Evolutionary conservation across 2,113 vertebrate species (phyloP).

Genomic region (Edolisoma coerulescens): DNA sequence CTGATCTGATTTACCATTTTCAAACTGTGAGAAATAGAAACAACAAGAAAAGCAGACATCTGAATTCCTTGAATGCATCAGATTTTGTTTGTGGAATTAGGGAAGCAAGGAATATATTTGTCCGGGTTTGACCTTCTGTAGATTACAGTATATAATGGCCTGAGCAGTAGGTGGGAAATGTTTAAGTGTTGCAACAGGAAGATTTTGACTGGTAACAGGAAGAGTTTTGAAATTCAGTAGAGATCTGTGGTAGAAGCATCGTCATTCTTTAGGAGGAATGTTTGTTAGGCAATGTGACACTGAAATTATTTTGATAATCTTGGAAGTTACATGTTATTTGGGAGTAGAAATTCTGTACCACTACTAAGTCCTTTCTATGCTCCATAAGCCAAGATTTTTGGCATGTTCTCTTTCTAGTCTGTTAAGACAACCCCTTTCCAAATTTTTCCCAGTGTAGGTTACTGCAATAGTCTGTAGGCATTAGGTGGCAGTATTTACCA

Average conservation of each 20-base stretch:
- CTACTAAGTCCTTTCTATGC: not conserved
- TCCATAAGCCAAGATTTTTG: not conserved
- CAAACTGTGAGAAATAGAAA: not conserved
- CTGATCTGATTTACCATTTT: not conserved
- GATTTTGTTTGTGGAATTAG: not conserved
- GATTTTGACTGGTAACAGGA: not conserved
- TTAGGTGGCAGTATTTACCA: constrained; percentile 7
- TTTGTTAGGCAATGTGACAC: not conserved
- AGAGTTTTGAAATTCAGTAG: not conserved
- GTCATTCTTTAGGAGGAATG: not conserved
- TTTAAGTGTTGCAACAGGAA: not conserved
- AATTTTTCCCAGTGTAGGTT: not conserved
- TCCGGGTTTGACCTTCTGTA: not conserved
- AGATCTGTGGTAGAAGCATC: not conserved
- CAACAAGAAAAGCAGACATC: not conserved
- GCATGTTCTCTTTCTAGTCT: not conserved
- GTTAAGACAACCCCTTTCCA: not conserved
- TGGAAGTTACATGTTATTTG: not conserved
- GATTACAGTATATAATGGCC: not conserved
- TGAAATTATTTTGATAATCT: not conserved
- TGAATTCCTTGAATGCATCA: not conserved
- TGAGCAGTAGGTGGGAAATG: not conserved
- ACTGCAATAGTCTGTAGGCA: not conserved
- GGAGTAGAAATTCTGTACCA: not conserved
- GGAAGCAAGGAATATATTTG: not conserved